Percentiles rank a stretch among this genome's conserved stretches.
Evolutionary conservation across 2,888 invertebrate species (phyloP).

Genomic region (Timema cristinae): DNA sequence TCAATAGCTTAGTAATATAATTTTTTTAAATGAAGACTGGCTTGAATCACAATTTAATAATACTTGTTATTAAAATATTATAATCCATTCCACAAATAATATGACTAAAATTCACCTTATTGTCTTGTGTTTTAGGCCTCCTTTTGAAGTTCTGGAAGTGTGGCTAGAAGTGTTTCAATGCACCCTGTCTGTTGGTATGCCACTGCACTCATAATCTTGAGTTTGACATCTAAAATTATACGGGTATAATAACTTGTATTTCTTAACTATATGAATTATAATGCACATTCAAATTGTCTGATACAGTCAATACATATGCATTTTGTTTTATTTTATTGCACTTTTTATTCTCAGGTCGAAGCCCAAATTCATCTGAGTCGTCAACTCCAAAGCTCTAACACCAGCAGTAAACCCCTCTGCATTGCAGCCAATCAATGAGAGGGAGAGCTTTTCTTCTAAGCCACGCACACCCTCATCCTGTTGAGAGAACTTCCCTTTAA

Average conservation of each 20-base stretch:
- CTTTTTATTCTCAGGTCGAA: conserved; percentile 44
- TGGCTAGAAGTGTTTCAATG: conserved; percentile 78
- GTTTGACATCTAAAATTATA: conserved; percentile 70
- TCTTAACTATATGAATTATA: neutral
- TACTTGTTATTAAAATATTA: neutral
- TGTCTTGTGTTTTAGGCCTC: conserved; percentile 59
- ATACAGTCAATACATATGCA: neutral
- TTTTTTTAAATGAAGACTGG: too few relatives aligned
- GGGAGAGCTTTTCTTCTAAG: conserved; percentile 31
- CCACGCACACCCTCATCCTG: conserved; percentile 27
- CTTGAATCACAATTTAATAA: too few relatives aligned
- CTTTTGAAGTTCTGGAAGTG: conserved; percentile 84
- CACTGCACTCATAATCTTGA: conserved; percentile 64
- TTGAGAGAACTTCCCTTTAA: conserved; percentile 32
- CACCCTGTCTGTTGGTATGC: conserved; percentile 61
- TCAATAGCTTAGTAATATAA: too few relatives aligned
- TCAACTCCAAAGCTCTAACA: conserved; percentile 54
- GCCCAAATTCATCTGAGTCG: conserved; percentile 57
- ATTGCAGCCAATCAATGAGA: conserved; percentile 54
- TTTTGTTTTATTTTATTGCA: neutral
- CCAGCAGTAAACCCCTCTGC: conserved; percentile 42
- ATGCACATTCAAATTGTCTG: neutral
- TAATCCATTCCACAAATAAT: neutral
- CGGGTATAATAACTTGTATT: conserved; percentile 32
- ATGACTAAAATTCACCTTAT: conserved; percentile 10